These are phyloP conservation scores for Xylota segnis DNA, from an alignment of 2,888 invertebrate genomes.

Conservation along the genomic window DNA sequence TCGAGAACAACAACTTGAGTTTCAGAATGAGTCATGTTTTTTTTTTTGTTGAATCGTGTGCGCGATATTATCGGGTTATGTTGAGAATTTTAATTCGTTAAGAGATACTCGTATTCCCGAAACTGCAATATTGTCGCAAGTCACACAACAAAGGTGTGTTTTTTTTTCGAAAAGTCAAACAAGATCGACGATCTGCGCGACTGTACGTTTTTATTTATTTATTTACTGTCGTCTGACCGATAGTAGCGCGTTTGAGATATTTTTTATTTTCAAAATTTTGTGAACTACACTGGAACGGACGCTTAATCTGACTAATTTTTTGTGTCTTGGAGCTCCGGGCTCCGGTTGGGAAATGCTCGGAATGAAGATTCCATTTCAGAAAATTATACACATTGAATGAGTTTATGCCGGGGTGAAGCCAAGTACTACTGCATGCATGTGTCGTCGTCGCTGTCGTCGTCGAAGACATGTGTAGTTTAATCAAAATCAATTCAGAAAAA, in stretches of 20 bases:
- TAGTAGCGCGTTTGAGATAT: background rate
- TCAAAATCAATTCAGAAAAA: slow-evolving; percentile 74
- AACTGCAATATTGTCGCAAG: slow-evolving; percentile 13
- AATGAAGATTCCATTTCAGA: slow-evolving; percentile 50
- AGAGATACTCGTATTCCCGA: background rate
- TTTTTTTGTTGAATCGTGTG: slow-evolving; percentile 40
- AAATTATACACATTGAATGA: slow-evolving; percentile 58
- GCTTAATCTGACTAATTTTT: slow-evolving; percentile 66
- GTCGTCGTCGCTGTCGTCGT: slow-evolving; percentile 48
- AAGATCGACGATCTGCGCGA: slow-evolving; percentile 12
- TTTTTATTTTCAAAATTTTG: slow-evolving; percentile 12
- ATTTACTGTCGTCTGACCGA: slow-evolving; percentile 14
- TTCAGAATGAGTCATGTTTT: slow-evolving; percentile 68
- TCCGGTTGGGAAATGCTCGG: slow-evolving; percentile 51
- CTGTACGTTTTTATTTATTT: background rate
- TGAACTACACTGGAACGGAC: slow-evolving; percentile 58
- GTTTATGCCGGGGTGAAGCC: slow-evolving; percentile 64
- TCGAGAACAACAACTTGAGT: slow-evolving; percentile 68
- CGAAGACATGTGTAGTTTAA: slow-evolving; percentile 75
- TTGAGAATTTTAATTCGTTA: slow-evolving; percentile 42
- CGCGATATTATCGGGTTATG: slow-evolving; percentile 62
- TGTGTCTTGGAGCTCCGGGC: slow-evolving; percentile 51
- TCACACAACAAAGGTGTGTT: slow-evolving; percentile 48
- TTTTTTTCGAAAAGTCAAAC: slow-evolving; percentile 26
- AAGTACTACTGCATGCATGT: slow-evolving; percentile 64